phyloP scores from a whole-genome alignment of 2,888 invertebrate genomes.

The Pyralis farinalis region DNA sequence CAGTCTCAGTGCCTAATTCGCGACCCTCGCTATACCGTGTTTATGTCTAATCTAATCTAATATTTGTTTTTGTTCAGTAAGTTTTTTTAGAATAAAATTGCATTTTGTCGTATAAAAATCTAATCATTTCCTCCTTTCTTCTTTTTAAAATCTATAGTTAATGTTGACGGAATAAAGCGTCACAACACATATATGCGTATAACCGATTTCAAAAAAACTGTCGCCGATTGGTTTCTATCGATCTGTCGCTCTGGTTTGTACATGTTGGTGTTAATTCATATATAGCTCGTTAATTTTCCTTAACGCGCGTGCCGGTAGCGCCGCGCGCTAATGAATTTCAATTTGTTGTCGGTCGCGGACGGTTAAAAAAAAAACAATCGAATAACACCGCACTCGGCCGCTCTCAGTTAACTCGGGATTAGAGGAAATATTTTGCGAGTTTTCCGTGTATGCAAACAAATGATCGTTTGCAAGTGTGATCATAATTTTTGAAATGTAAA shows the following conservation, averaged over 20 bases:
- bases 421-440: conserved; percentile 19
- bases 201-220: conserved; percentile 33
- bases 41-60: too few species aligned
- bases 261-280: conserved; percentile 70
- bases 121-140: too few species aligned
- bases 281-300: conserved; percentile 74
- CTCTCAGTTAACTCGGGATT: conserved; percentile 26
- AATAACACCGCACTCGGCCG: conserved; percentile 20
- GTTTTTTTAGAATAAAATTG: too few species aligned
- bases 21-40: too few species aligned
- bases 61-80: too few species aligned
- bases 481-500: too few species aligned
- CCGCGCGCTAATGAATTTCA: conserved; percentile 74
- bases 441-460: background rate
- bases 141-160: too few species aligned
- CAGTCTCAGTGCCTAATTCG: too few species aligned
- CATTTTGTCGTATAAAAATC: too few species aligned
- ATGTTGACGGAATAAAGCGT: too few species aligned
- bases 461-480: too few species aligned
- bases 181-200: too few species aligned
- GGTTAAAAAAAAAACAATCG: conserved; percentile 41
- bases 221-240: conserved; percentile 42
- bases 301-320: conserved; percentile 60
- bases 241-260: conserved; percentile 30
- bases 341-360: conserved; percentile 61